Evolutionary conservation across 1,140 invertebrate species (phyloP).

Genomic region (Nixonia krombeini): DNA sequence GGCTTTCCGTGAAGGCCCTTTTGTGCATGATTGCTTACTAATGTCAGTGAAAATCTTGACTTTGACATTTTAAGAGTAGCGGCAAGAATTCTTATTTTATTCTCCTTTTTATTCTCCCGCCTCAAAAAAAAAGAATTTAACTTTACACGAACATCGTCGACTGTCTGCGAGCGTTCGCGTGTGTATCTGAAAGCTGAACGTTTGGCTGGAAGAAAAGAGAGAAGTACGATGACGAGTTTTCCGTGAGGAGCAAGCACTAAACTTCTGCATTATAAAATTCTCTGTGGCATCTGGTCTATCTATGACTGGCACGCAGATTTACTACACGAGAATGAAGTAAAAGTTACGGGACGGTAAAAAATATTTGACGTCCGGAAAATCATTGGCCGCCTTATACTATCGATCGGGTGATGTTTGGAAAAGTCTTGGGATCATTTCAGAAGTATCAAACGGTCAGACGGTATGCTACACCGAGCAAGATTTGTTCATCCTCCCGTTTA

Average conservation of each 20-base stretch:
- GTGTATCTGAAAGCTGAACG: slow-evolving; percentile 9
- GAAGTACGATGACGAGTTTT: slow-evolving; percentile 33
- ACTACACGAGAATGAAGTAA: not conserved
- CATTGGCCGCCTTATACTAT: too few relatives aligned
- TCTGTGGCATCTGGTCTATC: slow-evolving; percentile 47
- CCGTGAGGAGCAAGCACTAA: slow-evolving; percentile 27
- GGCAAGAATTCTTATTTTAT: not conserved
- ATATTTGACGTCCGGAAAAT: too few relatives aligned
- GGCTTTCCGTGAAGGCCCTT: slow-evolving; percentile 34
- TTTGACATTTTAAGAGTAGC: slow-evolving; percentile 16
- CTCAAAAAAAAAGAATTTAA: slow-evolving; percentile 18
- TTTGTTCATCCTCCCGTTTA: slow-evolving; percentile 8
- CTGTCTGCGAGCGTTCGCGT: not conserved
- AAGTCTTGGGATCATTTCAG: too few relatives aligned
- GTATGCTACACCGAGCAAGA: not conserved
- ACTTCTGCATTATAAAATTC: slow-evolving; percentile 58
- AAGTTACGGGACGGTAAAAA: not conserved
- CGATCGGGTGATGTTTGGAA: too few relatives aligned
- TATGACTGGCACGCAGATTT: slow-evolving; percentile 56
- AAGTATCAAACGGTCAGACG: too few relatives aligned
- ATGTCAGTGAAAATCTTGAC: slow-evolving; percentile 16
- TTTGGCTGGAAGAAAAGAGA: slow-evolving; percentile 17
- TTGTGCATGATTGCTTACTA: slow-evolving; percentile 8
- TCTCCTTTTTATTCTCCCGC: not conserved
- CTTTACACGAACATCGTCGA: not conserved